Base-by-base conservation (phyloP, 2,113 vertebrate genomes). In the Gobiocypris rarus region DNA sequence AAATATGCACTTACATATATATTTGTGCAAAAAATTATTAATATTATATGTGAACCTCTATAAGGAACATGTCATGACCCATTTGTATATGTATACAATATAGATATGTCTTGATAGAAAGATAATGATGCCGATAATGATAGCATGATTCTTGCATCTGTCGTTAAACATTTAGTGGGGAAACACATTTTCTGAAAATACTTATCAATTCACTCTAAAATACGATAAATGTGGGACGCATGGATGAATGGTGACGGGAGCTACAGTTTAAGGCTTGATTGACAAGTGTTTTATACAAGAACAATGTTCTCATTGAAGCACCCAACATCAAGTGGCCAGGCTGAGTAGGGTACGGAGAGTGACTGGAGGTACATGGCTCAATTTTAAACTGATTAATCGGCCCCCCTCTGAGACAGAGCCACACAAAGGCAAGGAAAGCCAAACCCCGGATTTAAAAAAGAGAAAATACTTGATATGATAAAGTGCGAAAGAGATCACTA, bases 271-370 rank as follows among this genome's bases (percentile, higher is more conserved):
- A 50, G 73, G 79, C 82, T 88, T 92, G 92, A 92, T 88, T 92
- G 90, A 88, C 91, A 88, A 73, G 15, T 89, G 90, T 90, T 90
- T 92, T 90, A 89, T 87, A 86, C 87, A 56, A 85, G 78, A 85
- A 85, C 79, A 89, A 84, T 89, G 88, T 91, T 91, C 87, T 86
- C 79, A 88, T 88, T 89, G 89, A 89, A 87, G 82, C 78, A 75
- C 83, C 73, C n/a, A 28, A 82, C 87, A 77, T 86, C 38, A 79
- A 58, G 83, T 19, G 71, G 59, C 34, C 65, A 26, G 52, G 83
- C 81, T 17, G 52, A 67, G 58, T 54, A 74, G 80, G 17, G 15
- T 48, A 59, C 6, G 10, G 56, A 73, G 69, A 73, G 69, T 74
- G 54, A 31, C 84, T n/a, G 34, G 45, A 69, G 59, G 69, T 24